phyloP scores from a whole-genome alignment of 2,888 invertebrate species.

The Agrotis exclamationis region DNA sequence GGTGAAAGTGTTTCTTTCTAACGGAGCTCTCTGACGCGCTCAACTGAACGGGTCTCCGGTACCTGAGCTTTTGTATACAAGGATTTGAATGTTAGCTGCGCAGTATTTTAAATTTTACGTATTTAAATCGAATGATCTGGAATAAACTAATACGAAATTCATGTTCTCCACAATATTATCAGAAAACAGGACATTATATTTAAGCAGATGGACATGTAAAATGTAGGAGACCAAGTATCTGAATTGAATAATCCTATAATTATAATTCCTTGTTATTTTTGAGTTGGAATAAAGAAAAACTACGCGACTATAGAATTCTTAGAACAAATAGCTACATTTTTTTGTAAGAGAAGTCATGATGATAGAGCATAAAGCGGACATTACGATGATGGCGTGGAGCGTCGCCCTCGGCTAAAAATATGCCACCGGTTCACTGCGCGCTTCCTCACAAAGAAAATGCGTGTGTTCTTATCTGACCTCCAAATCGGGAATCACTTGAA shows the following conservation, averaged over 20 bases:
- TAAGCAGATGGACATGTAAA: slow-evolving; percentile 29
- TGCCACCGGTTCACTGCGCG: slow-evolving; percentile 83
- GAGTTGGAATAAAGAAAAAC: not conserved
- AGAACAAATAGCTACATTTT: slow-evolving; percentile 33
- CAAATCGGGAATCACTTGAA: slow-evolving; percentile 79
- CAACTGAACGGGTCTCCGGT: slow-evolving; percentile 34
- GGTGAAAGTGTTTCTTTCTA: slow-evolving; percentile 70
- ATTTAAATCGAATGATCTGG: slow-evolving; percentile 32
- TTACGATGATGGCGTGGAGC: slow-evolving; percentile 73
- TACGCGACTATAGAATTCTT: not conserved
- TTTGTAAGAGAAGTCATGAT: slow-evolving; percentile 68
- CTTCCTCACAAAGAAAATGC: slow-evolving; percentile 88
- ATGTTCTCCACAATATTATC: slow-evolving; percentile 22
- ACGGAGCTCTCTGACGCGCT: slow-evolving; percentile 64
- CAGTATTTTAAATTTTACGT: slow-evolving; percentile 32
- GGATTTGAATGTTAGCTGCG: slow-evolving; percentile 37
- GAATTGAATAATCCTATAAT: not conserved
- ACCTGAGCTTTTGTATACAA: slow-evolving; percentile 37
- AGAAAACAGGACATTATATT: slow-evolving; percentile 31
- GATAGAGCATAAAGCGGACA: slow-evolving; percentile 70
- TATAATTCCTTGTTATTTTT: not conserved
- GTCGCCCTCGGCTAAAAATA: slow-evolving; percentile 90
- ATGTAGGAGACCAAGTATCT: not conserved
- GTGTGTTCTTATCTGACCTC: slow-evolving; percentile 83
- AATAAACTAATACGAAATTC: slow-evolving; percentile 44